phyloP scores from a whole-genome alignment of 2,888 invertebrate genomes.

The Odontothrips loti region DNA sequence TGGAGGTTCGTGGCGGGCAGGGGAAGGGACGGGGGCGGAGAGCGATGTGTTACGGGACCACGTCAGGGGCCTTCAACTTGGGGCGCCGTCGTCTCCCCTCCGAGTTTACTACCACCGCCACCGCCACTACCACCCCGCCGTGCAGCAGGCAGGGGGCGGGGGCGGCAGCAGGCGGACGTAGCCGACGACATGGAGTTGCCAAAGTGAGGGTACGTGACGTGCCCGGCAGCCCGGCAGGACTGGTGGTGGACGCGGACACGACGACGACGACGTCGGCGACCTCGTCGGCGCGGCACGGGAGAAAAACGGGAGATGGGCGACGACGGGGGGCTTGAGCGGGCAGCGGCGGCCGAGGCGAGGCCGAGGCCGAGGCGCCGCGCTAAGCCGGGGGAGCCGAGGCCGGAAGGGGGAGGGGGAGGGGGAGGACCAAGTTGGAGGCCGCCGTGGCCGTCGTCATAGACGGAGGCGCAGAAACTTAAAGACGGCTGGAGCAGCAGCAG shows the following conservation, averaged over 20 bases:
- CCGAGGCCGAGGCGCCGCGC: too few relatives aligned
- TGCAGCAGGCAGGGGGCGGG: neutral
- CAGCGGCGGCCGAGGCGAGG: neutral
- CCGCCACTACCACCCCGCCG: neutral
- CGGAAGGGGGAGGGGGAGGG: too few relatives aligned
- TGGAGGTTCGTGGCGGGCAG: neutral
- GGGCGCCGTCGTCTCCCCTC: too few relatives aligned
- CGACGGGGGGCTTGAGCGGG: neutral
- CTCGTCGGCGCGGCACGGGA: neutral
- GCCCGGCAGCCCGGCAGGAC: neutral
- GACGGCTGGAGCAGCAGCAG: too few relatives aligned
- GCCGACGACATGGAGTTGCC: slow-evolving; percentile 3
- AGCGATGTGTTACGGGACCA: neutral
- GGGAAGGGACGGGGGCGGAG: neutral
- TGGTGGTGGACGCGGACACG: neutral
- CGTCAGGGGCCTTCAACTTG: neutral
- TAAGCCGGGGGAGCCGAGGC: too few relatives aligned
- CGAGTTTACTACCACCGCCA: neutral
- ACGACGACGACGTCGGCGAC: neutral
- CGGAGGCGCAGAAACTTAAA: too few relatives aligned
- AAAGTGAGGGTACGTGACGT: slow-evolving; percentile 14
- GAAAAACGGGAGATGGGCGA: neutral
- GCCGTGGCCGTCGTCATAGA: too few relatives aligned
- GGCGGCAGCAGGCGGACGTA: neutral
- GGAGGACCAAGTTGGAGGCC: too few relatives aligned